Base-by-base conservation (phyloP, 2,888 invertebrate genomes). In the Athetis lepigone region DNA sequence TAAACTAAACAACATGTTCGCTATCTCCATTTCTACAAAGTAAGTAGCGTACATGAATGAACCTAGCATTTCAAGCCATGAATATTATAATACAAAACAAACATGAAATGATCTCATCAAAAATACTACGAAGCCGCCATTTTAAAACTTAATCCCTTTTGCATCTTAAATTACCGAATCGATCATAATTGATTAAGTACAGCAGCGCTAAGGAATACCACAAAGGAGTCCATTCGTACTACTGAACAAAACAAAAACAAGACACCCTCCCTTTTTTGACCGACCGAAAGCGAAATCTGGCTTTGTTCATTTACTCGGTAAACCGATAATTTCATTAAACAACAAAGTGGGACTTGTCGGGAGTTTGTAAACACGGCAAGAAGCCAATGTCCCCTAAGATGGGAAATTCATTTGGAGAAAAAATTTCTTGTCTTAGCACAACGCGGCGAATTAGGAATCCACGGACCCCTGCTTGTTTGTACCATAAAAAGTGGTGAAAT, bases 291-390 rank as follows among this genome's bases (percentile, higher is more conserved):
- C 90, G 90, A 93, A 93, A 95, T 94, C 93, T 92, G 92, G 93
- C 95, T 94, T 95, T 95, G 94, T 95, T 94, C 94, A 94, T 94
- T 94, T 94, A 91, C 92, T 94, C 90, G 92, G 94, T 94, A 95
- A 95, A 95, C 95, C 95, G 95, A 94, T 95, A 95, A 95, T 94
- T 95, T 94, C 92, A 94, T 95, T 95, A 95, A 93, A 94, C 94
- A 94, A 94, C 94, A 94, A 94, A 94, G 94, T 94, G 92, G 92
- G 90, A 90, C 91, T 91, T 89, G 87, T 85, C 81, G 88, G 88
- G 83, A 87, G 89, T 88, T 88, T 83, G 93, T 91, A 94, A 94
- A 94, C 93, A 94, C 90, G 92, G 89, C 90, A 93, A 94, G 93
- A 93, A 95, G 94, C 93, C 94, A 92, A 90, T 93, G 94, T 93